Evolutionary conservation across 2,797 vertebrate species (phyloP), one percentile per base, ranked within the genome.

Genomic region (Taenioides sp.): DNA sequence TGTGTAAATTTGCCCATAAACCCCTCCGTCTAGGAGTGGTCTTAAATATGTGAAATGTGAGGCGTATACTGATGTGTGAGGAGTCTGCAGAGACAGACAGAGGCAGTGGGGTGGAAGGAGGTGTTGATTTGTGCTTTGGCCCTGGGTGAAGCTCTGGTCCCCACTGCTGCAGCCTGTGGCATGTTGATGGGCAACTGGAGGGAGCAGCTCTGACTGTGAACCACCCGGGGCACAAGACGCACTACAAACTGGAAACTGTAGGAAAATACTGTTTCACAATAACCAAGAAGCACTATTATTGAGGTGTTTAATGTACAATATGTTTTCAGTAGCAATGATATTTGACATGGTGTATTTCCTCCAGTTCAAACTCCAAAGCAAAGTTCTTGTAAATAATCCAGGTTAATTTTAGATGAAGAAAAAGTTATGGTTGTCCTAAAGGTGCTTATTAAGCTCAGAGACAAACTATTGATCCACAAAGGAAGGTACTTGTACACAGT

Each of bases 111-210:
- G 76, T 74, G 54, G 76, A 61, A 65, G 43, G 64, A 78, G 60
- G 71, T 71, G 50, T 70, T 67, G 75, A 70, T 80, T 80, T 72
- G 62, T 63, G 67, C 71, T 31, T 20, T 14, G 34, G 52, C 25
- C 76, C 31, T 17, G 67, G 50, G 58, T 47, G 58, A 61, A n/a
- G 9, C 34, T 27, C 43, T 68, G 58, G 70, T 18, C 75, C 75
- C 62, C 71, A 71, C 70, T 80, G 68, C 72, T 62, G 55, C 75
- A n/a, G 75, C 54, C 16, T 74, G 75, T 68, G 49, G 43, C 72
- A 73, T 78, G 70, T 59, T 82, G 72, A 78, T 75, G 70, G 67
- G 50, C 61, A 60, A 70, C 58, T 68, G 63, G 40, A 73, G 63
- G 72, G 75, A 68, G 67, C 71, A 61, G 5, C 69, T 72, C 34